A percentile compares a stretch with the other conserved stretches of the same genome.
Conservation (phyloP, 2,113 vertebrate species). For the Mormyrus lacerda region DNA sequence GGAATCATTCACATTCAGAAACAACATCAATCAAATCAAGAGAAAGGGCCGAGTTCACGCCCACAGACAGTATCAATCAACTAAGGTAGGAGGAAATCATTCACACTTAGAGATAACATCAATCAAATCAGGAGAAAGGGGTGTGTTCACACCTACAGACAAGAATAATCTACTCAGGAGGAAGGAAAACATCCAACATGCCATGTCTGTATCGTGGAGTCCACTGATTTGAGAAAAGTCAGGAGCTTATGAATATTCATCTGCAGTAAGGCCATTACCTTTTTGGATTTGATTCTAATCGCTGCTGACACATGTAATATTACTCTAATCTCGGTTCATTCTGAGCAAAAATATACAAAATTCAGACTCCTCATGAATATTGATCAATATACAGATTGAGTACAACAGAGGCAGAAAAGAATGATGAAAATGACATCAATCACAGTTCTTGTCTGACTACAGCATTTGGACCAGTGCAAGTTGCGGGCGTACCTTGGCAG, state of each 20-base stretch:
- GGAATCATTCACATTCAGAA: background rate
- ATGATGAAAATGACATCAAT: background rate
- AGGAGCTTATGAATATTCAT: slow-evolving; percentile 13
- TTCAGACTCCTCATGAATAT: slow-evolving; percentile 8
- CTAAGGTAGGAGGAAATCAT: background rate
- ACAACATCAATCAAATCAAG: background rate
- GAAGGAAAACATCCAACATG: background rate
- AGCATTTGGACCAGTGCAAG: background rate
- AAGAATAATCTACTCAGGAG: background rate
- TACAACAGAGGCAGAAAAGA: background rate
- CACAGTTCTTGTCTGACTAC: background rate
- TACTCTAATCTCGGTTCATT: slow-evolving; percentile 7
- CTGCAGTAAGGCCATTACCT: background rate
- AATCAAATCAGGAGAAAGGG: background rate
- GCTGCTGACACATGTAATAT: slow-evolving; percentile 8
- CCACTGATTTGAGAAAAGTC: background rate
- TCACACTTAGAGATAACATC: slow-evolving; percentile 2
- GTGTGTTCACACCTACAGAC: slow-evolving; percentile 9
- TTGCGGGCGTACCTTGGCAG: slow-evolving; percentile 53
- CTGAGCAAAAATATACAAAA: background rate
- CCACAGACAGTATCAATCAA: background rate
- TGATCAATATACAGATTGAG: background rate
- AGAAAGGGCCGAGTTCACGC: background rate
- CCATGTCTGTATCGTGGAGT: background rate
- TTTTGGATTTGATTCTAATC: background rate